These are phyloP conservation scores for Rafetus swinhoei DNA, from an alignment of 2,113 vertebrate species.

Conservation along the genomic window DNA sequence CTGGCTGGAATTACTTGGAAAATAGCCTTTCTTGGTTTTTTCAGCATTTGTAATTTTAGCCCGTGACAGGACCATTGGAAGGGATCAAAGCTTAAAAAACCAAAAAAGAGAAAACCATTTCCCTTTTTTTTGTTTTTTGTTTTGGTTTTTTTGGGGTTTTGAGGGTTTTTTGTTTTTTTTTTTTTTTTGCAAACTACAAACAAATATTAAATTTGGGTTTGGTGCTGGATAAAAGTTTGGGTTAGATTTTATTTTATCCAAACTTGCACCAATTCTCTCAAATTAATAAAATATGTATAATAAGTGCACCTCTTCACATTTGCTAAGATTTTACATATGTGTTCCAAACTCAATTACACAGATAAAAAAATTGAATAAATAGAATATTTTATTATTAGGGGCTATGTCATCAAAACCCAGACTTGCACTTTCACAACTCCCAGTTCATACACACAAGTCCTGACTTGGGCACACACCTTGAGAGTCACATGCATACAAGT, in stretches of 20 bases:
- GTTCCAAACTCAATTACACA: background rate
- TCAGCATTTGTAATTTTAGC: background rate
- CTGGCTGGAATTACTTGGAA: background rate
- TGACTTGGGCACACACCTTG: background rate
- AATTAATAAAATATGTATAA: background rate
- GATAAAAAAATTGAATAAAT: background rate
- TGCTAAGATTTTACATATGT: background rate
- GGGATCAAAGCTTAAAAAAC: background rate
- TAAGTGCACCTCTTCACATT: background rate
- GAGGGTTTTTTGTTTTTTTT: too few relatives aligned
- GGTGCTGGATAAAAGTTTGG: background rate
- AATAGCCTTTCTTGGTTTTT: background rate
- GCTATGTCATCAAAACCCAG: background rate
- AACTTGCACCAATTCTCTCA: background rate
- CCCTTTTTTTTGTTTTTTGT: background rate
- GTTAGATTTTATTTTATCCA: background rate
- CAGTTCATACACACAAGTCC: rapidly evolving
- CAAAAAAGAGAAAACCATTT: background rate
- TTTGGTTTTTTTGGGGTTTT: too few relatives aligned
- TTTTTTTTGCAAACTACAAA: background rate
- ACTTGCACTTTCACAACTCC: background rate
- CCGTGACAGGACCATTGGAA: background rate
- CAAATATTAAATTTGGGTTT: background rate
- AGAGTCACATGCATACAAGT: background rate
- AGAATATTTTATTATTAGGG: background rate